Evolutionary conservation across 2,888 invertebrate species (phyloP).

Genomic region (Clepsis dumicolana): DNA sequence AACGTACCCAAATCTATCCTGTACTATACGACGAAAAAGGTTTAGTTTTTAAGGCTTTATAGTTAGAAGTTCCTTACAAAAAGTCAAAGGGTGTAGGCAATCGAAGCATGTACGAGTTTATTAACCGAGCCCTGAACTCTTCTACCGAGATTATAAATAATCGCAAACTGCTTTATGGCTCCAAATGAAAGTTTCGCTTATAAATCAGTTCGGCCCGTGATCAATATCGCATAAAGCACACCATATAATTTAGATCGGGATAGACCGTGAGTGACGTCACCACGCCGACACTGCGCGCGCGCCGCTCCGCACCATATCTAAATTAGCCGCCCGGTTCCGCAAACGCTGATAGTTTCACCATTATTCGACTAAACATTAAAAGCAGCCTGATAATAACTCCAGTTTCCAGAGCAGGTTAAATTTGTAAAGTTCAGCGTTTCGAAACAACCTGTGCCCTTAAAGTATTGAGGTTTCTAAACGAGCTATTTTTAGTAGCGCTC

Average conservation of each 20-base stretch:
- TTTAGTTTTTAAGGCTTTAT: too few species aligned
- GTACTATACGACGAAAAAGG: too few species aligned
- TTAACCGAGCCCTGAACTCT: not conserved
- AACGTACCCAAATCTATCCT: too few species aligned
- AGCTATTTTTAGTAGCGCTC: slow-evolving; percentile 40
- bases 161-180: not conserved
- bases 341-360: slow-evolving; percentile 56
- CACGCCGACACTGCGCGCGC: slow-evolving; percentile 25
- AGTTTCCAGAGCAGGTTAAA: slow-evolving; percentile 5
- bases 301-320: slow-evolving; percentile 53
- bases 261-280: slow-evolving; percentile 58
- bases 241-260: slow-evolving; percentile 56
- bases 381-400: not conserved
- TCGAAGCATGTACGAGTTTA: not conserved
- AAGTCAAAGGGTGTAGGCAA: too few species aligned
- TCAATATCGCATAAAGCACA: slow-evolving; percentile 52
- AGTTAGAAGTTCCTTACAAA: too few species aligned
- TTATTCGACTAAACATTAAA: slow-evolving; percentile 13
- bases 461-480: slow-evolving; percentile 28
- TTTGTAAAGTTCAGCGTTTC: slow-evolving; percentile 29
- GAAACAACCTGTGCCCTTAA: slow-evolving; percentile 39
- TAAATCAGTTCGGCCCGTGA: slow-evolving; percentile 48
- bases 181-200: slow-evolving; percentile 44
- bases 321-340: slow-evolving; percentile 66
- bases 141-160: not conserved